phyloP scores from a whole-genome alignment of 2,888 invertebrate species.

The Brenthis ino region DNA sequence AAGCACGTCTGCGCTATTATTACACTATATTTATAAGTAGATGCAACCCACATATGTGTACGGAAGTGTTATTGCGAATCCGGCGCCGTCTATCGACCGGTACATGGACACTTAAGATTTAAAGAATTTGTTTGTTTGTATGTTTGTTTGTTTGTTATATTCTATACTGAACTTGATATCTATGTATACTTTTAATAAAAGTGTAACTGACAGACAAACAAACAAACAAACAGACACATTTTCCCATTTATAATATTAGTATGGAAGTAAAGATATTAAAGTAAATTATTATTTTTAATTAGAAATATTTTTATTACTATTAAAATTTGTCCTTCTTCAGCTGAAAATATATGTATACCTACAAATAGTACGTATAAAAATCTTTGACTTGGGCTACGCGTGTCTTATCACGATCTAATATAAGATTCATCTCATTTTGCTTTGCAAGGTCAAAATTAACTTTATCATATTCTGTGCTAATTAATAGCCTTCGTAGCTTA shows the following conservation, averaged over 20 bases:
- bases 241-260: too few species aligned
- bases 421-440: slow-evolving; percentile 16
- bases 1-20: slow-evolving; percentile 13
- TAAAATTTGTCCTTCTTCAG: too few species aligned
- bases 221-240: too few species aligned
- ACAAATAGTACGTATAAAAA: not conserved
- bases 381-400: slow-evolving; percentile 8
- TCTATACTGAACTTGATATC: too few species aligned
- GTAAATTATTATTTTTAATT: too few species aligned
- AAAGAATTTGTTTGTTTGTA: too few species aligned
- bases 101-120: not conserved
- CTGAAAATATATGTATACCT: too few species aligned
- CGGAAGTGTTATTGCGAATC: slow-evolving; percentile 27
- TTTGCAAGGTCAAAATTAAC: slow-evolving; percentile 3
- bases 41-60: slow-evolving; percentile 21
- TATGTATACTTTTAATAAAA: too few species aligned
- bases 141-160: too few species aligned
- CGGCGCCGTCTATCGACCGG: slow-evolving; percentile 16
- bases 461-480: slow-evolving; percentile 8
- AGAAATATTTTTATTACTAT: too few species aligned
- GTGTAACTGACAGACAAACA: too few species aligned
- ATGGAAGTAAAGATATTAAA: too few species aligned
- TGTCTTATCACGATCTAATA: slow-evolving; percentile 21
- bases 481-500: slow-evolving; percentile 5
- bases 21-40: slow-evolving; percentile 8